Percentiles rank a stretch among this genome's conserved stretches.
These are phyloP conservation scores for Helogale parvula DNA, from an alignment of 2,113 vertebrate genomes.

Conservation along the genomic window DNA sequence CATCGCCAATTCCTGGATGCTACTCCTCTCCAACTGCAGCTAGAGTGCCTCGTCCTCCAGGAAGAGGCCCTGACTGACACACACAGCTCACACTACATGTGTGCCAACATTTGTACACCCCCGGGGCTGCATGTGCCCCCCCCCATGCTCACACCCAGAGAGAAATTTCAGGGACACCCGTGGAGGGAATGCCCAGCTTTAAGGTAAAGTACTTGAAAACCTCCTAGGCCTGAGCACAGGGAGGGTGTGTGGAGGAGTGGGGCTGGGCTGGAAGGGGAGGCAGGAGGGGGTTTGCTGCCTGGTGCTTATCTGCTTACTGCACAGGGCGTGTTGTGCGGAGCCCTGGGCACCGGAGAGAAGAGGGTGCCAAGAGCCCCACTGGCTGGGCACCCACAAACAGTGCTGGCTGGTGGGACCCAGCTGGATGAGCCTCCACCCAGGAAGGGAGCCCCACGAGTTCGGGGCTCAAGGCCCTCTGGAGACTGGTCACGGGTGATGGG, in stretches of 20 bases:
- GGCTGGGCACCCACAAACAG: not conserved
- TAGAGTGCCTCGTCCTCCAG: not conserved
- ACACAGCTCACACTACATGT: fast-evolving
- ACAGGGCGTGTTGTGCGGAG: not conserved
- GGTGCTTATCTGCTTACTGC: not conserved
- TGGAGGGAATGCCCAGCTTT: fast-evolving
- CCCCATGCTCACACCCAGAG: too few relatives aligned
- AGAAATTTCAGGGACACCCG: not conserved
- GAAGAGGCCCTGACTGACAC: not conserved
- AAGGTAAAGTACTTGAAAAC: not conserved
- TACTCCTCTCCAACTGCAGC: not conserved
- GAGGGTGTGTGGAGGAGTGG: not conserved
- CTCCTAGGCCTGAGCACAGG: not conserved
- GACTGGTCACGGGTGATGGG: fast-evolving
- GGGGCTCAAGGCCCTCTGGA: not conserved
- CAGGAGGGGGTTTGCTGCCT: not conserved
- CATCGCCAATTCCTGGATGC: not conserved
- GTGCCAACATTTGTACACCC: not conserved
- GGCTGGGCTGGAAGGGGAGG: not conserved
- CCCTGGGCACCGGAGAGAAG: fast-evolving
- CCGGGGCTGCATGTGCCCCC: too few relatives aligned
- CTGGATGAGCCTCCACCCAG: fast-evolving
- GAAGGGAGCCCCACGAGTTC: not conserved
- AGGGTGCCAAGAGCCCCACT: not conserved
- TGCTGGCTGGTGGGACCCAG: fast-evolving